Evolutionary conservation across 2,888 invertebrate species (phyloP), one percentile per base, ranked within the genome.

Genomic region (Nudaria mundana): DNA sequence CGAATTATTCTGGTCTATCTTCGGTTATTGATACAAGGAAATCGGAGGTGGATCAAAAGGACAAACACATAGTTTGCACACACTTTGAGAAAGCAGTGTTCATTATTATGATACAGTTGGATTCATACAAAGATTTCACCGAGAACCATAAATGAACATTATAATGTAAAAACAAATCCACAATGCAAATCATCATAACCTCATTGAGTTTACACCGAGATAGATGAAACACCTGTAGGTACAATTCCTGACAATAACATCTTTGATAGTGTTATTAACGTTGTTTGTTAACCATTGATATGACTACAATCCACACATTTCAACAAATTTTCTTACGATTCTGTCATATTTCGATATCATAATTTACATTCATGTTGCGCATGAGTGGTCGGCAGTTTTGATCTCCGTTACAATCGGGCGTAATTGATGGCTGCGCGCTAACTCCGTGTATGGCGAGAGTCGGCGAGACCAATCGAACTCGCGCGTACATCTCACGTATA

Each of bases 401-500:
- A 87, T 85, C 85, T 83, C 76, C 63, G 77, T 79, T 78, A 85
- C 86, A 86, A 86, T 85, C 83, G 79, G 52, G 48, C 50, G 68
- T 85, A 84, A 87, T 87, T 86, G 83, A 87, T 86, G 85, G 79
- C 81, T 77, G 76, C 69, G 59, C 52, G 54, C 65, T 45, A 61
- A 57, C 61, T 62, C 71, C 66, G 54, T 70, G 58, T 63, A 63
- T 56, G 58, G 73, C 56, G 66, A 68, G 63, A 62, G 66, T 28
- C 49, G 57, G 74, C 61, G 71, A 72, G 65, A 67, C 72, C 65
- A 71, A 75, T 69, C 63, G 61, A 45, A 56, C 54, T 63, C 59
- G 60, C 63, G 66, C 63, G 59, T 52, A 47, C 43, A 52, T 47
- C 40, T 28, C 34, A 37, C 18, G 44, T 48, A 44, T 30, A 34